Base-by-base conservation (phyloP, 2,113 vertebrate species). In the Urocitellus parryii region DNA sequence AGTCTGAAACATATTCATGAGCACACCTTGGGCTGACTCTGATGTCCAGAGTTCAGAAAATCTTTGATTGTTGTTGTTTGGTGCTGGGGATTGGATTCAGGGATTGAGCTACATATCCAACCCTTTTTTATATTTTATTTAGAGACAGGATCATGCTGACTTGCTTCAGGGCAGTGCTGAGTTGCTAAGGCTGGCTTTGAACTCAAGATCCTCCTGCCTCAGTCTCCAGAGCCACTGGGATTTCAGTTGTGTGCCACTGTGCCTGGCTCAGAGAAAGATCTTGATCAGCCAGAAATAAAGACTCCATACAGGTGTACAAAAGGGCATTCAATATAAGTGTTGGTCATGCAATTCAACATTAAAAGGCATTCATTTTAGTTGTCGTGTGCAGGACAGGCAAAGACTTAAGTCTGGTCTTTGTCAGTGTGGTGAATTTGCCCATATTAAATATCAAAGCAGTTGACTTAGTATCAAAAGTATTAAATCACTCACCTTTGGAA, bases 251-350 rank as follows among this genome's bases (percentile, higher is more conserved):
- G 12, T 12, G 13, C 51, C 51, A 53, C 51, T 53, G 51, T 53
- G 51, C 16, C 51, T 16, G 51, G 51, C 16, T 92, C 80, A 90
- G 39, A 45, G 34, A 95, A 63, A 89, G 48, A 82, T 86, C 82
- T 34, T 39, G 24, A 79, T 39, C 84, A 81, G 61, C 25, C 73
- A 92, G 68, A 96, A 94, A 88, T 76, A 88, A 87, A 88, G 74
- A 67, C 20, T n/a, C 42, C 70, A 80, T 25, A 68, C 34, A 79
- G 34, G 68, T 67, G 51, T 58, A 29, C 1, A 77, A 87, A 91
- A 80, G 65, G 39, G 4, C 17, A 58, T 74, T 97, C 68, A n/a
- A 61, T 53, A 63, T 94, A 53, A 88, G 63, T n/a, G 27, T 84
- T 70, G 65, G 45, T 68, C 77, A 81, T 32, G 87, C 53, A 88